Evolutionary conservation across 2,888 invertebrate species (phyloP).

Genomic region (Eupithecia exiguata): DNA sequence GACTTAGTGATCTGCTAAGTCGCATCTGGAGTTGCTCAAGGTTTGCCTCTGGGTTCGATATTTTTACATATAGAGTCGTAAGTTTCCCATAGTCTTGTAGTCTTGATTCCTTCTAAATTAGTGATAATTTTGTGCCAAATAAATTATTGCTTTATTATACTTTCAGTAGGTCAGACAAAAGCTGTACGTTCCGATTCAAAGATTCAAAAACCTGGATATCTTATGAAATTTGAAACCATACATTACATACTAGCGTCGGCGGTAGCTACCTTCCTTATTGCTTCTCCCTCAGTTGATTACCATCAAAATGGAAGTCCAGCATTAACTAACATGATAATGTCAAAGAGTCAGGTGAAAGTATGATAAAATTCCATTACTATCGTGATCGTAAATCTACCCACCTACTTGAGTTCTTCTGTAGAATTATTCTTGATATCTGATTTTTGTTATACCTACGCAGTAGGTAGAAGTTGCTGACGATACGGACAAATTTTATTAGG

Average conservation of each 20-base stretch:
- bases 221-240: background rate
- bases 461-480: no score
- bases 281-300: background rate
- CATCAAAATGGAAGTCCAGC: background rate
- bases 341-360: background rate
- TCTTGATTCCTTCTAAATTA: background rate
- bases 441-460: no score
- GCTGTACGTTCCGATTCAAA: background rate
- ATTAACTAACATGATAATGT: background rate
- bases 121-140: background rate
- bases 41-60: conserved; percentile 13
- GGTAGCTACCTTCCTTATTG: background rate
- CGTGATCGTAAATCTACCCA: background rate
- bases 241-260: background rate
- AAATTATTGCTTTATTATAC: background rate
- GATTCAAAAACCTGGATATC: background rate
- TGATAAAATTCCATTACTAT: background rate
- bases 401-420: background rate
- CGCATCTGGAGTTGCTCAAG: conserved; percentile 17
- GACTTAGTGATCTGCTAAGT: background rate
- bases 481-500: no score
- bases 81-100: background rate
- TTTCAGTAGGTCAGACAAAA: background rate
- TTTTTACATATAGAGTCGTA: background rate
- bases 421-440: no score